phyloP scores from a whole-genome alignment of 1,140 invertebrate species.

The Mycetomoellerius zeteki region DNA sequence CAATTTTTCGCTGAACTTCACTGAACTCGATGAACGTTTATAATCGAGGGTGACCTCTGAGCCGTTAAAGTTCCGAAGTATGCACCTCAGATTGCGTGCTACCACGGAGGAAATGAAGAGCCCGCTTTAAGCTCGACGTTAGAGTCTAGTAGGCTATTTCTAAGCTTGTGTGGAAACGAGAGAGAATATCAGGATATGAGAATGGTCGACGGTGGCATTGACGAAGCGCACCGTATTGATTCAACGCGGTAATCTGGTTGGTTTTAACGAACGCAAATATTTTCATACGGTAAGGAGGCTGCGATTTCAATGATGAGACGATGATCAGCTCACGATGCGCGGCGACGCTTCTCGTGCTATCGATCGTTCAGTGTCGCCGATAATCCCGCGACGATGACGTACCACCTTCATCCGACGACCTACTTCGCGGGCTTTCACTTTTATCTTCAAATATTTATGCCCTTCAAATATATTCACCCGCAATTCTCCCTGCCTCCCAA shows the following conservation, averaged over 20 bases:
- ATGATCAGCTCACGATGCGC: conserved; percentile 14
- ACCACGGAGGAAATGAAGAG: conserved; percentile 48
- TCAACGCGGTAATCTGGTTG: conserved; percentile 64
- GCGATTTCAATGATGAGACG: conserved; percentile 24
- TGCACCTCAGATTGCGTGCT: conserved; percentile 34
- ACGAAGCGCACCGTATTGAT: conserved; percentile 68
- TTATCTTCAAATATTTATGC: conserved; percentile 51
- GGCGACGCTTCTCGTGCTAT: conserved; percentile 39
- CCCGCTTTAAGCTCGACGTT: conserved; percentile 43
- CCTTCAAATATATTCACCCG: neutral
- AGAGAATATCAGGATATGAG: conserved; percentile 48
- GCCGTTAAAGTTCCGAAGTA: conserved; percentile 24
- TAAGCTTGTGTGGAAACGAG: conserved; percentile 44
- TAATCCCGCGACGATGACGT: conserved; percentile 48
- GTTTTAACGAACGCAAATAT: conserved; percentile 68
- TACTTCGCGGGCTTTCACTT: conserved; percentile 63
- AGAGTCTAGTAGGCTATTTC: conserved; percentile 27
- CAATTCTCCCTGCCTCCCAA: conserved; percentile 5
- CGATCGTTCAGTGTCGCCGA: conserved; percentile 37
- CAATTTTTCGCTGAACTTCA: neutral
- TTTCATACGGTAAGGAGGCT: conserved; percentile 8
- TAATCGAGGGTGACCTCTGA: conserved; percentile 5
- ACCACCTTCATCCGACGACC: conserved; percentile 47
- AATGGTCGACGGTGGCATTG: conserved; percentile 58
- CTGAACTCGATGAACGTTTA: conserved; percentile 1